Conservation (phyloP, 2,888 invertebrate genomes). For the Vesta saturnalis region DNA sequence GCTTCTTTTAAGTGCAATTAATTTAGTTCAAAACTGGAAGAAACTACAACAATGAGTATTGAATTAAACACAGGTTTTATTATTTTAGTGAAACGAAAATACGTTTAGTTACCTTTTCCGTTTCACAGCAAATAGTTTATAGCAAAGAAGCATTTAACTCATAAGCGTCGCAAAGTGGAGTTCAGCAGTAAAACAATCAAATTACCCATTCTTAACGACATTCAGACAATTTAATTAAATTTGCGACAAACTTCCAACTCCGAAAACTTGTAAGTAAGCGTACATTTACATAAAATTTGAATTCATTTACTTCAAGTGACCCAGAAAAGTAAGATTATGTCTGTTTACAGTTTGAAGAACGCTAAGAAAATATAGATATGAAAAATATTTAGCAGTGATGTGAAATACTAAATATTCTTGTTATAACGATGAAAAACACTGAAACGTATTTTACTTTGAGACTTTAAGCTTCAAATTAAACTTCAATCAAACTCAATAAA, state of each 20-base stretch:
- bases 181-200: conserved; percentile 48
- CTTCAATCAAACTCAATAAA: conserved; percentile 41
- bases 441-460: conserved; percentile 27
- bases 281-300: conserved; percentile 47
- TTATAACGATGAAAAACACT: conserved; percentile 25
- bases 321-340: conserved; percentile 34
- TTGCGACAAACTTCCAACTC: conserved; percentile 47
- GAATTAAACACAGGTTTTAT: no score
- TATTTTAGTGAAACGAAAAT: no score
- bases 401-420: conserved; percentile 1
- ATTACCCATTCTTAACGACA: conserved; percentile 48
- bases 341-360: conserved; percentile 28
- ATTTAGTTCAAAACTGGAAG: no score
- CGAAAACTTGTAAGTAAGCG: conserved; percentile 45
- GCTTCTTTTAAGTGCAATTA: no score
- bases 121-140: background rate
- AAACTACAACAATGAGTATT: no score
- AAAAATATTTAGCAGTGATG: conserved; percentile 4
- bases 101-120: no score
- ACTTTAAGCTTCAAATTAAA: conserved; percentile 41
- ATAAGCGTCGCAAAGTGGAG: conserved; percentile 38
- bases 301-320: conserved; percentile 40
- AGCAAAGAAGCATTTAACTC: conserved; percentile 30
- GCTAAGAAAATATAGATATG: conserved; percentile 16
- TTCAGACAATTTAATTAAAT: conserved; percentile 50